A percentile compares a stretch with the other conserved stretches of the same genome.
phyloP scores from a whole-genome alignment of 2,113 vertebrate genomes.

The Myrmophylax atrothorax region DNA sequence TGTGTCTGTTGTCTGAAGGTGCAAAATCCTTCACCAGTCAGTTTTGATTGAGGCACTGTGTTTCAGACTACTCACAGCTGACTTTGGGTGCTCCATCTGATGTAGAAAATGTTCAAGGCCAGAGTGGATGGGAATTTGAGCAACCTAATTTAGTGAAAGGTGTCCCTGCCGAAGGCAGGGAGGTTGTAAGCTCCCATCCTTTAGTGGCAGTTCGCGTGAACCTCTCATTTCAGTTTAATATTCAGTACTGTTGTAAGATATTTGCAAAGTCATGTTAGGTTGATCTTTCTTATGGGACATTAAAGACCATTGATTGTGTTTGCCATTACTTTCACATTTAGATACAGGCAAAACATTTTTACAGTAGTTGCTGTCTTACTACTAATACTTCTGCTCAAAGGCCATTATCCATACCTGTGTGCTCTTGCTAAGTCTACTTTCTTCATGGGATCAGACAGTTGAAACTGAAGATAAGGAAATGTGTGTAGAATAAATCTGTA shows the following conservation, averaged over 20 bases:
- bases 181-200: accelerated
- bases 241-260: neutral
- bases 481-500: neutral
- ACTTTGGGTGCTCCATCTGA: neutral
- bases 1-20: neutral
- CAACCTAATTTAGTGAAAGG: neutral
- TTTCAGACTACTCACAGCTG: neutral
- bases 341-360: neutral
- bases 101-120: neutral
- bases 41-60: neutral
- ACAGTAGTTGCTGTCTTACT: neutral
- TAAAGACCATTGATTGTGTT: neutral
- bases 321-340: neutral
- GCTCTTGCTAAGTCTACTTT: neutral
- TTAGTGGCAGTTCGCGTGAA: neutral
- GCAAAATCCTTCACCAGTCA: neutral
- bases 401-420: neutral
- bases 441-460: neutral
- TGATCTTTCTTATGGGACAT: neutral
- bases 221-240: neutral
- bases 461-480: neutral
- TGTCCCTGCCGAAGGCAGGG: neutral
- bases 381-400: neutral
- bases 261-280: neutral
- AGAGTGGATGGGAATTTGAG: neutral